A percentile compares a stretch with the other conserved stretches of the same genome.
Evolutionary conservation across 1,140 invertebrate genomes (phyloP).

Genomic region (Anadara kagoshimensis): DNA sequence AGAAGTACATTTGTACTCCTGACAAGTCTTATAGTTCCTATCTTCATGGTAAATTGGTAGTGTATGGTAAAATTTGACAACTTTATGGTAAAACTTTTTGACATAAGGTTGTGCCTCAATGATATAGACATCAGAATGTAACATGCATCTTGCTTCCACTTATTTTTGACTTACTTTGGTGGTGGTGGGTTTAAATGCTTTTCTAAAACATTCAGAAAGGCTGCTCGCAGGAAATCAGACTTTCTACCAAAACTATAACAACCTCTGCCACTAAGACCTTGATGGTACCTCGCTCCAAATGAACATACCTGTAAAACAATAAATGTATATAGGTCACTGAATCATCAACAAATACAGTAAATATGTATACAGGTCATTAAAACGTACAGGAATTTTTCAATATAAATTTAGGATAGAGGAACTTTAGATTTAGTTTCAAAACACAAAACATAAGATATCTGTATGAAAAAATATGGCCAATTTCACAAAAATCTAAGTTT

Average conservation of each 20-base stretch:
- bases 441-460: too few species aligned
- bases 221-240: slow-evolving; percentile 61
- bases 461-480: too few species aligned
- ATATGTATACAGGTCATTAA: background rate
- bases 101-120: too few species aligned
- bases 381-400: background rate
- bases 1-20: too few species aligned
- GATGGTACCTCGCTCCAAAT: slow-evolving; percentile 64
- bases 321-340: slow-evolving; percentile 3
- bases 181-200: slow-evolving; percentile 68
- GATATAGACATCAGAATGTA: background rate
- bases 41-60: too few species aligned
- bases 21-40: too few species aligned
- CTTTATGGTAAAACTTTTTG: too few species aligned
- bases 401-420: background rate
- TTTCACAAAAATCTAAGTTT: background rate
- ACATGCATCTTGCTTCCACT: background rate
- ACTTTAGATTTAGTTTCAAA: too few species aligned
- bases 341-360: slow-evolving; percentile 13
- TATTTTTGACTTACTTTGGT: slow-evolving; percentile 64
- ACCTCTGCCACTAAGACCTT: slow-evolving; percentile 47
- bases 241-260: slow-evolving; percentile 65
- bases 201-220: slow-evolving; percentile 66
- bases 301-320: slow-evolving; percentile 62
- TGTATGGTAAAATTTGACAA: too few species aligned